Evolutionary conservation across 1,140 invertebrate genomes (phyloP).

Genomic region (Asbolus verrucosus): DNA sequence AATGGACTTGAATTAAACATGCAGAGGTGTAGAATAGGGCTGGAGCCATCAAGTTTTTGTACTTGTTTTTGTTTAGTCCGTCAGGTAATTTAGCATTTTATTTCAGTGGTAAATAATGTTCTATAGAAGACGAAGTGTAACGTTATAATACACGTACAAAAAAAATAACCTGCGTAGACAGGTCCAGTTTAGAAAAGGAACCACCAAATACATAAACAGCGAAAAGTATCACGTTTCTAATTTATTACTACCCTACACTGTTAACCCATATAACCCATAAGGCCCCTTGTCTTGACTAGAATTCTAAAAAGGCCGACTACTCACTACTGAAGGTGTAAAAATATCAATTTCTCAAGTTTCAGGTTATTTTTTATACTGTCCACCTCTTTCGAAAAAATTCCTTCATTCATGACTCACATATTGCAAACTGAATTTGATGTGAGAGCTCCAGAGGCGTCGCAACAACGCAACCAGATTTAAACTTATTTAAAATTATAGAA

Average conservation of each 20-base stretch:
- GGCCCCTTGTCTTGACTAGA: conserved; percentile 30
- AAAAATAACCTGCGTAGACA: conserved; percentile 3
- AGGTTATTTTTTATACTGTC: conserved; percentile 12
- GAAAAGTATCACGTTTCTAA: conserved; percentile 46
- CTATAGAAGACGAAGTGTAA: neutral
- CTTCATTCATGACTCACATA: too few relatives aligned
- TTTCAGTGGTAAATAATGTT: conserved; percentile 5
- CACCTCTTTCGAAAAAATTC: neutral
- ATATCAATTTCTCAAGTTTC: conserved; percentile 44
- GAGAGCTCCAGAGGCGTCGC: too few relatives aligned
- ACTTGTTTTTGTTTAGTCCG: conserved; percentile 21
- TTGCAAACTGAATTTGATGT: too few relatives aligned
- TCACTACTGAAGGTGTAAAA: conserved; percentile 42
- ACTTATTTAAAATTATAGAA: too few relatives aligned
- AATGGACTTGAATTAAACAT: conserved; percentile 28
- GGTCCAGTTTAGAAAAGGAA: conserved; percentile 37
- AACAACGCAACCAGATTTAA: too few relatives aligned
- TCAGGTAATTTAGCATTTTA: conserved; percentile 26
- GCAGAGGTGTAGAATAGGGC: conserved; percentile 14
- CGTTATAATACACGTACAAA: neutral
- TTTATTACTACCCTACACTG: conserved; percentile 41
- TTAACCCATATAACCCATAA: conserved; percentile 45
- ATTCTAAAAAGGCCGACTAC: conserved; percentile 40
- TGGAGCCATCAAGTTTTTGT: neutral
- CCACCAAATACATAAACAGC: conserved; percentile 43